Evolutionary conservation across 2,113 vertebrate genomes (phyloP), one percentile per base, ranked within the genome.

Genomic region (Pitta sordida): DNA sequence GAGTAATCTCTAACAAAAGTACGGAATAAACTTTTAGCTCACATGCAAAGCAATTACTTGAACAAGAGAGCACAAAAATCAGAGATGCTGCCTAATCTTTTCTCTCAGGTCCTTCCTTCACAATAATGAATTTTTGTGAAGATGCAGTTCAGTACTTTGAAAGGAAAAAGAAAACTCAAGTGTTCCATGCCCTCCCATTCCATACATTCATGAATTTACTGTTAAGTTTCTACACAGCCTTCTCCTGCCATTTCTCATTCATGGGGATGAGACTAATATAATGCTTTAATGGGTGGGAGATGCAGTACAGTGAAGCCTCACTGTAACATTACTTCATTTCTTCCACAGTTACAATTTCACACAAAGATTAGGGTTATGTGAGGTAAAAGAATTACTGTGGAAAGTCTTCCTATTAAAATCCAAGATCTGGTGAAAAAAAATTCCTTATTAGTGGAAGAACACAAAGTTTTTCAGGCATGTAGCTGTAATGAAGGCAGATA

Each of bases 1-100:
- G 39, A 30, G 78, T 6, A 67, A 30, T 71, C 41, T 86, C 79
- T 91, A 74, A 65, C 52, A 81, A 55, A 96, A 91, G 59, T 10
- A 82, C 37, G 55, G 83, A 88, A 81, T 75, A 88, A 93, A 74
- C 29, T 64, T 83, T 88, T 65, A 86, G 60, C 65, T 94, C 77
- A 71, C 65, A 59, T 12, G 16, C 34, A 87, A 74, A 87, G 23
- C 44, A 73, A 12, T 75, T 63, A 75, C 34, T 55, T 63, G 27
- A 85, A 87, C 30, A 86, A 64, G 27, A 65, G 20, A 3, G 1
- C 53, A 76, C 0, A 73, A 67, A 80, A 88, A 59, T 34, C 58
- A 65, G 39, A 93, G 51, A 70, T 73, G 22, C 12, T 81, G 17
- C 43, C 53, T 3, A 3, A 44, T 55, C 37, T 68, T 79, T 86